Base-by-base conservation (phyloP, 2,113 vertebrate genomes). In the Pseudorasbora parva region DNA sequence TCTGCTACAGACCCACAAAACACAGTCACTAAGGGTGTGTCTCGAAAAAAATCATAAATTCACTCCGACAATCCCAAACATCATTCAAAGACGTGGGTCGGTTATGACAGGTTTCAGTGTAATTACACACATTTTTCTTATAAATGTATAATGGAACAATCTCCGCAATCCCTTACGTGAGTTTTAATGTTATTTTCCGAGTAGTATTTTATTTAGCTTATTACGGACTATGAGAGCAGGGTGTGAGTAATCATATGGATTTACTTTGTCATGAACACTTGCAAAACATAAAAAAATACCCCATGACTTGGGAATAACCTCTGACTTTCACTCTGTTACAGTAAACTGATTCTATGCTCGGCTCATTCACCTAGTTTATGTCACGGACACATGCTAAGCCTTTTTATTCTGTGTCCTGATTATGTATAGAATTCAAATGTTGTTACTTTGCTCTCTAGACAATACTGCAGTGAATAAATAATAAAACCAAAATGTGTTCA, bases 61-160 rank as follows among this genome's bases (percentile, higher is more conserved):
- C 51, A 81, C 88, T 81, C 47, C 73, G 73, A 80, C 77, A 68
- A 66, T 54, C 62, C 23, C 76, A 33, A 89, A 86, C 66, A 76
- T 80, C 66, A 75, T 86, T 74, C 43, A 71, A 87, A 76, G 78
- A 88, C 83, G 89, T 68, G 85, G 86, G 82, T 90, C 79, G 79
- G 25, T 82, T 84, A 41, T 82, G 84, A 85, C 86, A 78, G 84
- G 41, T 86, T 45, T 64, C 56, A 54, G 56, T 59, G 59, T 88
- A 89, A 88, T 89, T 83, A 78, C 74, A 84, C 30, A 30, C 64
- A 74, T 86, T 78, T 81, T 77, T 91, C 49, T 87, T 60, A 82
- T 77, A 25, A 81, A 83, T 82, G 85, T 51, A 15, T 56, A 56
- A 41, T 77, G 72, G 87, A 90, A 85, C 81, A 84, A 73, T 81